These are phyloP conservation scores for Ceratotherium simum DNA, from an alignment of 2,113 vertebrate genomes.

Conservation along the genomic window DNA sequence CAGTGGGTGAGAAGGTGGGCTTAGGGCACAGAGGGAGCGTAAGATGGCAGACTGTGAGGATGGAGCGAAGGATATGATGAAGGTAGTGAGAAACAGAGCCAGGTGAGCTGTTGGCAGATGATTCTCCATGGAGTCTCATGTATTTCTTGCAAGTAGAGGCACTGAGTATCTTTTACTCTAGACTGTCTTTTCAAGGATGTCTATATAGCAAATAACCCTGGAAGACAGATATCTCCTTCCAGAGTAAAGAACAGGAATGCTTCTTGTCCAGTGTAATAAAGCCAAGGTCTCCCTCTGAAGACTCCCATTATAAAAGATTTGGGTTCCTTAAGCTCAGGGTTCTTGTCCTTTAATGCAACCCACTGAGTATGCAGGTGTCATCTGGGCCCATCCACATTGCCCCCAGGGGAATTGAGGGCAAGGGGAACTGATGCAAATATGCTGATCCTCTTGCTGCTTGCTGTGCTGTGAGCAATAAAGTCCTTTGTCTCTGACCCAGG, in stretches of 20 bases:
- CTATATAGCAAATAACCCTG: not conserved
- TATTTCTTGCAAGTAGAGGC: not conserved
- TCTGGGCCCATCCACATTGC: not conserved
- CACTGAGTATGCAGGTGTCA: not conserved
- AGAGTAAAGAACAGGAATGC: not conserved
- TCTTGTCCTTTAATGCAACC: not conserved
- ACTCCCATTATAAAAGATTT: not conserved
- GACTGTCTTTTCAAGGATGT: not conserved
- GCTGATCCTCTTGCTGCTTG: not conserved
- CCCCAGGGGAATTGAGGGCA: no score
- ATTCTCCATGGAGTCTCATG: not conserved
- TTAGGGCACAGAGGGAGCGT: no score
- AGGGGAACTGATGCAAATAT: not conserved
- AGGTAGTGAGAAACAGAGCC: not conserved
- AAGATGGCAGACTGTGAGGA: not conserved
- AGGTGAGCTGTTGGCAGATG: not conserved
- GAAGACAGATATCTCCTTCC: not conserved
- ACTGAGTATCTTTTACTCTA: not conserved
- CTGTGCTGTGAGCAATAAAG: not conserved
- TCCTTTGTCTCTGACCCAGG: not conserved
- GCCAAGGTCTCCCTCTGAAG: not conserved
- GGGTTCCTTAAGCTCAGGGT: not conserved
- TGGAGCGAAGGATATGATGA: fast-evolving
- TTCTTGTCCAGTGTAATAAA: not conserved
- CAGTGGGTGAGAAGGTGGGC: not conserved